phyloP scores from a whole-genome alignment of 2,888 invertebrate genomes.

The Cactoblastis cactorum region DNA sequence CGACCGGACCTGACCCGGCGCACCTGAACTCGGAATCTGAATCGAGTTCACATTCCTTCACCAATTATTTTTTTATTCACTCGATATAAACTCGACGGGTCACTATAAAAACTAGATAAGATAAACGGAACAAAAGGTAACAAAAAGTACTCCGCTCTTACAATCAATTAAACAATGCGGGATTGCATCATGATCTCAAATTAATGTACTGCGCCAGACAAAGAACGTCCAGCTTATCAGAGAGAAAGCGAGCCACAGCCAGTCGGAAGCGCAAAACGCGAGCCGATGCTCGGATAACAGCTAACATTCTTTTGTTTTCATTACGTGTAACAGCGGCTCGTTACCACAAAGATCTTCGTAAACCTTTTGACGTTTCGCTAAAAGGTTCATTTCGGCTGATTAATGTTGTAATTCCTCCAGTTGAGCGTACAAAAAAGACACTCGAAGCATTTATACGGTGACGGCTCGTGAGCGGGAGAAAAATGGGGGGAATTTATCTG shows the following conservation, averaged over 20 bases:
- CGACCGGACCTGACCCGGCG: slow-evolving; percentile 28
- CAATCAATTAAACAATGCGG: slow-evolving; percentile 65
- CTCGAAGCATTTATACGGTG: slow-evolving; percentile 59
- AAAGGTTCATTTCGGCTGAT: slow-evolving; percentile 73
- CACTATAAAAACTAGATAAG: slow-evolving; percentile 12
- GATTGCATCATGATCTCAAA: slow-evolving; percentile 58
- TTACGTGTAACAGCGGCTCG: slow-evolving; percentile 53
- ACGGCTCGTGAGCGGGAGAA: slow-evolving; percentile 56
- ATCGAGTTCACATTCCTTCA: slow-evolving; percentile 48
- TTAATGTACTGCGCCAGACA: slow-evolving; percentile 66
- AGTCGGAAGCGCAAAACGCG: slow-evolving; percentile 37
- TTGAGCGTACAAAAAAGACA: slow-evolving; percentile 58
- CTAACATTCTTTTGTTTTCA: slow-evolving; percentile 65
- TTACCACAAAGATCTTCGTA: slow-evolving; percentile 55
- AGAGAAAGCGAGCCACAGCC: slow-evolving; percentile 56
- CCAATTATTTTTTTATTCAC: slow-evolving; percentile 45
- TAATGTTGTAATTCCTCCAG: slow-evolving; percentile 69
- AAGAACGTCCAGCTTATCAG: slow-evolving; percentile 60
- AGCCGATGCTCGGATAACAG: slow-evolving; percentile 42
- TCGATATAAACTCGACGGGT: slow-evolving; percentile 24
- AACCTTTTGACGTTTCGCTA: slow-evolving; percentile 73
- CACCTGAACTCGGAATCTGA: slow-evolving; percentile 49
- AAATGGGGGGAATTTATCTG: slow-evolving; percentile 65
- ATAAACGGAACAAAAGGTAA: slow-evolving; percentile 35
- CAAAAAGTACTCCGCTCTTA: slow-evolving; percentile 48